These are phyloP conservation scores for Myrmecophaga tridactyla DNA, from an alignment of 2,113 vertebrate species.

Conservation along the genomic window DNA sequence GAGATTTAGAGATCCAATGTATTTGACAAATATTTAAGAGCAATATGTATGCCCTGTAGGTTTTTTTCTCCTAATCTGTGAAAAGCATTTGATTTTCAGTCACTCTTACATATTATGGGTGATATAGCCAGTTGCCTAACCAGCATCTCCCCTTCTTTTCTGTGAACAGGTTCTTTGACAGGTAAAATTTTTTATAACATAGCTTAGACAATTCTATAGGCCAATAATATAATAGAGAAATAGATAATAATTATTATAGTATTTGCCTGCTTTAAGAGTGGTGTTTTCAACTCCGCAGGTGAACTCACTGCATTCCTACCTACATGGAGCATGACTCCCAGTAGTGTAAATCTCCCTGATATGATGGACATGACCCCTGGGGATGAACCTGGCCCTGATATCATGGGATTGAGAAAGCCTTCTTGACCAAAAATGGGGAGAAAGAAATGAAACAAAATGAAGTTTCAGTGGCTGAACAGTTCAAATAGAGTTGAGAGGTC, in stretches of 20 bases:
- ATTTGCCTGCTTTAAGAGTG: neutral
- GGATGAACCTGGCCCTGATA: too few relatives aligned
- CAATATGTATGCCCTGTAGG: neutral
- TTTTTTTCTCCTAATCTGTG: neutral
- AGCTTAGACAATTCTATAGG: neutral
- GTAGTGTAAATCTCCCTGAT: too few relatives aligned
- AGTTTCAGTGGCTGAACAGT: too few relatives aligned
- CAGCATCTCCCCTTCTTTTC: neutral
- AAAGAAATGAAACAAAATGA: too few relatives aligned
- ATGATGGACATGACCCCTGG: too few relatives aligned
- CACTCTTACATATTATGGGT: neutral
- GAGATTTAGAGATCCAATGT: neutral
- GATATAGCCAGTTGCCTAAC: neutral
- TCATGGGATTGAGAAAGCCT: too few relatives aligned
- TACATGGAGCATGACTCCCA: too few relatives aligned
- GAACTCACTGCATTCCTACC: too few relatives aligned
- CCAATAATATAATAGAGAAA: neutral
- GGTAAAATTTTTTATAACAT: neutral
- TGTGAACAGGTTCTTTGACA: neutral
- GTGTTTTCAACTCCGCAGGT: neutral
- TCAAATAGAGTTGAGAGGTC: too few relatives aligned
- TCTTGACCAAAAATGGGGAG: too few relatives aligned
- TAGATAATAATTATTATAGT: neutral
- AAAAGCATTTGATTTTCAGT: conserved; percentile 25
- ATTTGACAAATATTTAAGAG: conserved; percentile 20